Percentiles rank a stretch among this genome's conserved stretches.
Conservation (phyloP, 2,113 vertebrate species). For the Hippocampus abdominalis region DNA sequence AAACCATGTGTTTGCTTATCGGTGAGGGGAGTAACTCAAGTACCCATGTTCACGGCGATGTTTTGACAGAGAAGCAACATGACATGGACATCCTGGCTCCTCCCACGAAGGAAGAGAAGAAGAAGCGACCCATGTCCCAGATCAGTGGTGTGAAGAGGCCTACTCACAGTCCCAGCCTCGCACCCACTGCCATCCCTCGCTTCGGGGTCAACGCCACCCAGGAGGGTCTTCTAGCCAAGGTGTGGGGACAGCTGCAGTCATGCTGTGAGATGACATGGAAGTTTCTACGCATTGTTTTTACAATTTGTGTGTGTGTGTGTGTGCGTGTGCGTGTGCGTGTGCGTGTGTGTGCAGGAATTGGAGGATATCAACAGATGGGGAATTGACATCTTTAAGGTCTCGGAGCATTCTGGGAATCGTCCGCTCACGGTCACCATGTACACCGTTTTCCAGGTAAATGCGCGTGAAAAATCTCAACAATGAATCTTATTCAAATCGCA, state of each 20-base stretch:
- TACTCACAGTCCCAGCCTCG: conserved; percentile 69
- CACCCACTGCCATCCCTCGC: conserved; percentile 75
- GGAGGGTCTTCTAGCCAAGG: conserved; percentile 83
- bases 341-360: conserved; percentile 74
- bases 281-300: not conserved
- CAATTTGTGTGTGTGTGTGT: not conserved
- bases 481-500: not conserved
- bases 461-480: not conserved
- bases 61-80: conserved; percentile 83
- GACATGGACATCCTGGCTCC: conserved; percentile 85
- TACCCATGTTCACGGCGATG: too few species aligned
- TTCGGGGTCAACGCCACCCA: conserved; percentile 82
- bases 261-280: not conserved
- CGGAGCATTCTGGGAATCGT: conserved; percentile 81
- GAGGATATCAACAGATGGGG: conserved; percentile 88
- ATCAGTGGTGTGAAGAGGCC: conserved; percentile 84
- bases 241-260: conserved; percentile 24
- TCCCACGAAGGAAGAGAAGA: conserved; percentile 75
- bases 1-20: not conserved
- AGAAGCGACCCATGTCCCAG: conserved; percentile 80
- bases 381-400: conserved; percentile 84
- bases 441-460: conserved; percentile 86
- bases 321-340: not conserved
- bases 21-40: not conserved
- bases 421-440: conserved; percentile 88